Evolutionary conservation across 2,888 invertebrate genomes (phyloP), one percentile per base, ranked within the genome.

Genomic region (Drosophila kuntzei): DNA sequence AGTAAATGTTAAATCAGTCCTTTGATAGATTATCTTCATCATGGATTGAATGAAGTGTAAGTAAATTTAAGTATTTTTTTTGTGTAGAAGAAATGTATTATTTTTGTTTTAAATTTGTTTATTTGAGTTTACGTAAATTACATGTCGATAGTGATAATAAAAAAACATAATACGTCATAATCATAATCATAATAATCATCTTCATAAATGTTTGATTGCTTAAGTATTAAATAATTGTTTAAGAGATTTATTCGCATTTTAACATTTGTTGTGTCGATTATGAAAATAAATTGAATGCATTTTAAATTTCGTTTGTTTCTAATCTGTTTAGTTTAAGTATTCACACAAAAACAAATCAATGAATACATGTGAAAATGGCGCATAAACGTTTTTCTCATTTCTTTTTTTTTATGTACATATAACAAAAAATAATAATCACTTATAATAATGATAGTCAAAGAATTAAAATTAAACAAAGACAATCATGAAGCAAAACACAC

Each of bases 81-180:
- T n/a, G n/a, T n/a, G n/a, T n/a, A n/a, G n/a, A n/a, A n/a, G n/a
- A n/a, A n/a, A n/a, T n/a, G n/a, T n/a, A n/a, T n/a, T n/a, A n/a
- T n/a, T 47, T 37, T 60, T 55, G 39, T 74, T 75, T 82, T 61
- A 60, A 12, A 75, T 79, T 85, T 71, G 49, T 89, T 90, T 90
- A 89, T 90, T 79, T 83, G 74, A 84, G 70, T 86, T 83, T 84
- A 83, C 81, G 84, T 89, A 84, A 82, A 80, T 86, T 90, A 90
- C 85, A 88, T 81, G 75, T 86, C 82, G 76, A 85, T 85, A 86
- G 68, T 86, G 88, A 84, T 87, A 81, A 84, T 89, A 89, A 90
- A 81, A 81, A 90, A 90, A 89, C 87, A 90, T 83, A 90, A 89
- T 88, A 89, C 80, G 78, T 87, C 72, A 85, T 86, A 82, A 84